These are phyloP conservation scores for Thamnophis sirtalis DNA, from an alignment of 2,113 vertebrate species.

Conservation along the genomic window DNA sequence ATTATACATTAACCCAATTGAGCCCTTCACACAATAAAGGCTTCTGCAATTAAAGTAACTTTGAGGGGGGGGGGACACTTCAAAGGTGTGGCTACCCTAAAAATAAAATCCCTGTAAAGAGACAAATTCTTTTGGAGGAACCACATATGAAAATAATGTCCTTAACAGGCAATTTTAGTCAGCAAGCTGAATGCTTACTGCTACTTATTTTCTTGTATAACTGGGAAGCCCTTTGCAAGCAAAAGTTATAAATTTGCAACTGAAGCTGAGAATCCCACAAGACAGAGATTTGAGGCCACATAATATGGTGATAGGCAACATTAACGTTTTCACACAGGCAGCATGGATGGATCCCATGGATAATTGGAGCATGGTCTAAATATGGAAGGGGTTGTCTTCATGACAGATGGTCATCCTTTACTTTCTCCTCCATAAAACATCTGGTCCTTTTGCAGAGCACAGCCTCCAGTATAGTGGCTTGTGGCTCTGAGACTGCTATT, in stretches of 20 bases:
- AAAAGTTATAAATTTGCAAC: neutral
- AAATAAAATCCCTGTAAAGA: neutral
- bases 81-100: neutral
- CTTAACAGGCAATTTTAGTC: neutral
- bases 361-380: neutral
- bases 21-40: neutral
- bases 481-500: neutral
- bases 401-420: neutral
- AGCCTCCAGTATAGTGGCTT: neutral
- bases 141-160: neutral
- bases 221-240: neutral
- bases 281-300: neutral
- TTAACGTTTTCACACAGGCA: neutral
- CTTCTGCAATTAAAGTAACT: neutral
- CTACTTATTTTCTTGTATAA: neutral
- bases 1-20: conserved; percentile 10
- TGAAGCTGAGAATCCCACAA: neutral
- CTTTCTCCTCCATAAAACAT: neutral
- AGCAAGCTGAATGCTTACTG: neutral
- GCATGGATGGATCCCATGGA: neutral
- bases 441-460: neutral
- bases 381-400: neutral
- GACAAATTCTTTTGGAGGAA: neutral
- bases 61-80: neutral
- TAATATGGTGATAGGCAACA: neutral